phyloP scores from a whole-genome alignment of 2,888 invertebrate genomes.

The Caenorhabditis becei region DNA sequence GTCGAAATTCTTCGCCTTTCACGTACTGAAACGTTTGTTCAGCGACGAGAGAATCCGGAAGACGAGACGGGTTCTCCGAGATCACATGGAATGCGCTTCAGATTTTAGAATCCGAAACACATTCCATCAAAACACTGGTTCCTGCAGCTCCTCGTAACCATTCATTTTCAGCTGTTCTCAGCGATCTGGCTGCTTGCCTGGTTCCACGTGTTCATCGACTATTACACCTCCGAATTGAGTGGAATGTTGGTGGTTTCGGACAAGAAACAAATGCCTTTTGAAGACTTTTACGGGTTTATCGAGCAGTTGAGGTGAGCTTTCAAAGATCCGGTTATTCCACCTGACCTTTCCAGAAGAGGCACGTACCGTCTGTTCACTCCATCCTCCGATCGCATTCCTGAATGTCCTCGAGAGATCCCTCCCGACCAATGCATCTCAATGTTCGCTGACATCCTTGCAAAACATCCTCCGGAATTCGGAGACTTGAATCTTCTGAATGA shows the following conservation, averaged over 20 bases:
- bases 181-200: conserved; percentile 59
- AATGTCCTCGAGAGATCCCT: conserved; percentile 57
- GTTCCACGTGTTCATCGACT: conserved; percentile 64
- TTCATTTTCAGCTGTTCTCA: conserved; percentile 51
- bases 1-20: conserved; percentile 59
- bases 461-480: conserved; percentile 47
- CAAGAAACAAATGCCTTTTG: conserved; percentile 62
- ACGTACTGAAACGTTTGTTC: conserved; percentile 47
- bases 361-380: conserved; percentile 56
- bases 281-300: conserved; percentile 56
- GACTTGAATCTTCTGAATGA: conserved; percentile 49
- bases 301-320: conserved; percentile 38
- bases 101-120: too few species aligned
- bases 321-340: neutral
- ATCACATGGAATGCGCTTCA: too few species aligned
- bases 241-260: conserved; percentile 64
- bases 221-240: conserved; percentile 61
- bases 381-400: conserved; percentile 55
- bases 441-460: conserved; percentile 48
- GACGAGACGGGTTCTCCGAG: conserved; percentile 20
- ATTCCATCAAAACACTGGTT: too few species aligned
- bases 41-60: conserved; percentile 9
- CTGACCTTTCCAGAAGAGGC: conserved; percentile 37
- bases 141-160: too few species aligned
- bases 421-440: conserved; percentile 27